A percentile compares a stretch with the other conserved stretches of the same genome.
phyloP scores from a whole-genome alignment of 2,888 invertebrate genomes.

The Seladonia tumulorum region DNA sequence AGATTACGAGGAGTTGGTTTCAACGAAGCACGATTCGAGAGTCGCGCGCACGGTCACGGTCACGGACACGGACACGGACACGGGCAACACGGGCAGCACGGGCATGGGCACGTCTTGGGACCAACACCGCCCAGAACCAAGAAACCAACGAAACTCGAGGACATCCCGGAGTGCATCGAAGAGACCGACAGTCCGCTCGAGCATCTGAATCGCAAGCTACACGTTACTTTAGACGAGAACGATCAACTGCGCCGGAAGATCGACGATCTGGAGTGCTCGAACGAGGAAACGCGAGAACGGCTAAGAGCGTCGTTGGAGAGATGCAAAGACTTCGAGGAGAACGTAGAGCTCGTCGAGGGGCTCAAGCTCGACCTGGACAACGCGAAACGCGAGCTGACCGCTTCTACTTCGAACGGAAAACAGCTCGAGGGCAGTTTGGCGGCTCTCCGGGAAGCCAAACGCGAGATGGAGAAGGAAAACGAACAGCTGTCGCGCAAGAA shows the following conservation, averaged over 20 bases:
- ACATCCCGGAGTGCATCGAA: conserved; percentile 74
- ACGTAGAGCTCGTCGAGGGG: conserved; percentile 73
- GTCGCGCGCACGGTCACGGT: conserved; percentile 76
- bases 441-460: conserved; percentile 82
- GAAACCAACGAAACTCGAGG: conserved; percentile 84
- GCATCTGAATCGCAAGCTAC: conserved; percentile 68
- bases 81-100: conserved; percentile 70
- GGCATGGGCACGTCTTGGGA: not conserved
- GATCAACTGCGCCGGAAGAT: conserved; percentile 82
- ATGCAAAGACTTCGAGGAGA: conserved; percentile 74
- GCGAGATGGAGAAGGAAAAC: conserved; percentile 83
- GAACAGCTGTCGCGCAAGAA: conserved; percentile 74
- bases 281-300: conserved; percentile 75
- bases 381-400: conserved; percentile 81
- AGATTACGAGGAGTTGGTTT: conserved; percentile 84
- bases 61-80: conserved; percentile 71
- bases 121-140: conserved; percentile 79
- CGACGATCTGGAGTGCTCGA: conserved; percentile 77
- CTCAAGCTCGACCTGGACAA: conserved; percentile 76
- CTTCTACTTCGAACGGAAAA: conserved; percentile 80
- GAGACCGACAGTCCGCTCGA: conserved; percentile 72
- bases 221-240: conserved; percentile 76
- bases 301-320: conserved; percentile 72
- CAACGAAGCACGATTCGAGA: conserved; percentile 78
- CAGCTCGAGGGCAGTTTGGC: conserved; percentile 84